Percentiles rank a stretch among this genome's conserved stretches.
phyloP scores from a whole-genome alignment of 2,888 invertebrate species.

The Hydrotaea cyrtoneurina region DNA sequence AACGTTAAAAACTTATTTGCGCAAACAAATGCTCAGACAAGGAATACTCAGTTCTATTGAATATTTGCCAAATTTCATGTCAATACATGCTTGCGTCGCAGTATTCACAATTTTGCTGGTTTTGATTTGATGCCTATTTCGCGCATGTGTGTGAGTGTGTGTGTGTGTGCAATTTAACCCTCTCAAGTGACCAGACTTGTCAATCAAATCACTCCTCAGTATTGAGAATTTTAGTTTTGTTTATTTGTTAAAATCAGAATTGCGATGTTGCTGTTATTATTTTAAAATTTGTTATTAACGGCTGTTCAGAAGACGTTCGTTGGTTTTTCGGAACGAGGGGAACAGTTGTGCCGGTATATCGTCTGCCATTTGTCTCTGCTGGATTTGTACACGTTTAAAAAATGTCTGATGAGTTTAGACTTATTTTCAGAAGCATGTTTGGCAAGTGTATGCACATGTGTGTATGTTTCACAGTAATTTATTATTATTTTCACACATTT shows the following conservation, averaged over 20 bases:
- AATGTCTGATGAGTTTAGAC: slow-evolving; percentile 13
- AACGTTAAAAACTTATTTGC: not conserved
- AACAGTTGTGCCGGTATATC: not conserved
- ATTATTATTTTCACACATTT: slow-evolving; percentile 51
- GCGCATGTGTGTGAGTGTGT: not conserved
- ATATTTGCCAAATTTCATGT: slow-evolving; percentile 64
- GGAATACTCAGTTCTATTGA: slow-evolving; percentile 52
- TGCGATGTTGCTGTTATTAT: not conserved
- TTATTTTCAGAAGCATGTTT: not conserved
- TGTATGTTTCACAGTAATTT: slow-evolving; percentile 26
- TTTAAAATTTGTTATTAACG: slow-evolving; percentile 30
- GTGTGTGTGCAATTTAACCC: slow-evolving; percentile 59
- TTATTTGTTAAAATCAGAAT: slow-evolving; percentile 23
- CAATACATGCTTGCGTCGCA: slow-evolving; percentile 22
- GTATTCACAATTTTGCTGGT: not conserved
- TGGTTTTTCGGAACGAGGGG: not conserved
- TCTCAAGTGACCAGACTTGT: slow-evolving; percentile 68
- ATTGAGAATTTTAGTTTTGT: not conserved
- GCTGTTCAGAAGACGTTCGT: not conserved
- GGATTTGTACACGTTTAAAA: not conserved
- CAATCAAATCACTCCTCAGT: slow-evolving; percentile 60
- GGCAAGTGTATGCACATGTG: not conserved
- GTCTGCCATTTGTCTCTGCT: slow-evolving; percentile 24
- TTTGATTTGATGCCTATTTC: not conserved
- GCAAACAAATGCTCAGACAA: not conserved